A percentile compares a stretch with the other conserved stretches of the same genome.
These are phyloP conservation scores for Andinoacara biseriatus DNA, from an alignment of 2,113 vertebrate genomes.

Conservation along the genomic window DNA sequence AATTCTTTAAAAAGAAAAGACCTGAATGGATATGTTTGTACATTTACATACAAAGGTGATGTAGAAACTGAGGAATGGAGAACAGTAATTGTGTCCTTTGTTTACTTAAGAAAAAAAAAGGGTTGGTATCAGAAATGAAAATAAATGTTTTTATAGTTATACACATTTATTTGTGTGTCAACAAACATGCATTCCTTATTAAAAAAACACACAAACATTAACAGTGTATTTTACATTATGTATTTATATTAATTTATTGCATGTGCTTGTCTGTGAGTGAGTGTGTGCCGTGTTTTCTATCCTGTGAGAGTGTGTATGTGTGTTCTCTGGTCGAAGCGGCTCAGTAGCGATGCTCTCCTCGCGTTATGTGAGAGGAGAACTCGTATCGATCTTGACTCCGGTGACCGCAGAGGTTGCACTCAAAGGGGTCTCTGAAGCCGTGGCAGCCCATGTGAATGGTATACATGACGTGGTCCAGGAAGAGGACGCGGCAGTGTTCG, in stretches of 20 bases:
- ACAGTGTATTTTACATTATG: conserved; percentile 56
- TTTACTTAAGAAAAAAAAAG: not conserved
- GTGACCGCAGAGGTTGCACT: conserved; percentile 99
- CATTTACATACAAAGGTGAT: conserved; percentile 14
- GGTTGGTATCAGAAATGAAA: not conserved
- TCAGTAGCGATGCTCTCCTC: conserved; percentile 95
- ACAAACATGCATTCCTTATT: conserved; percentile 71
- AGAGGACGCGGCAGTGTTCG: conserved; percentile 94
- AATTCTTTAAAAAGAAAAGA: conserved; percentile 17
- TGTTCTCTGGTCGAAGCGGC: not conserved
- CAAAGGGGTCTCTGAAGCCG: conserved; percentile 96
- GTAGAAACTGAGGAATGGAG: not conserved
- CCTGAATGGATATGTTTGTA: conserved; percentile 38
- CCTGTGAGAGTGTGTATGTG: conserved; percentile 13
- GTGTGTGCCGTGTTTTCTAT: conserved; percentile 10
- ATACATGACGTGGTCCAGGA: conserved; percentile 99
- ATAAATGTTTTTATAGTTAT: conserved; percentile 15
- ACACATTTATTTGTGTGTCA: conserved; percentile 36
- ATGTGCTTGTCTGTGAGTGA: conserved; percentile 14
- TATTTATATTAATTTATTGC: conserved; percentile 28
- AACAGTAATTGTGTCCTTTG: not conserved
- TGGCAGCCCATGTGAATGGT: conserved; percentile 99
- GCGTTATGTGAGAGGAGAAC: conserved; percentile 97
- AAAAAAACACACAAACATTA: conserved; percentile 64
- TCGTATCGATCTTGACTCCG: conserved; percentile 98